Base-by-base conservation (phyloP, 2,113 vertebrate genomes). In the Scolopax mira region DNA sequence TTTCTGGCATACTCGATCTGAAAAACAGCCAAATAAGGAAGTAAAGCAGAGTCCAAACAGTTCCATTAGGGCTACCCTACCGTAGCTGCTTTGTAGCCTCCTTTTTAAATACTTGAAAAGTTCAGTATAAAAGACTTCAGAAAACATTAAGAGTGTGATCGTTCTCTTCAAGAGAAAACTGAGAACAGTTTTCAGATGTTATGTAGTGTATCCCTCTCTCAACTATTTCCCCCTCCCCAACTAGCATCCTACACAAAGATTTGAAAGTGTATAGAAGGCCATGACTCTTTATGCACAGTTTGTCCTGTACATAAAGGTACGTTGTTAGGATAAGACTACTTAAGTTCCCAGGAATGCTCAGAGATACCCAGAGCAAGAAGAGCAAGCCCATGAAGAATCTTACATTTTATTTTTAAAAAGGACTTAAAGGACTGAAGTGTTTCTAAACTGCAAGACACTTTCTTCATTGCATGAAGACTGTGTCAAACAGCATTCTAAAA, bases 1-100 rank as follows among this genome's bases (percentile, higher is more conserved):
- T 98, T 98, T 88, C 98, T 98, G 96, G 99, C 98, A 89, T 98
- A 98, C 84, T 99, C 98, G 82, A 99, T 99, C 99, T 99, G 82
- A 85, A 96, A 94, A 42, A 93, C 60, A 94, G 39, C n/a, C 90
- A 94, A 97, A 87, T 35, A 80, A 91, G 39, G 44, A 92, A 88
- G 33, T 80, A 65, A 90, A 95, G 49, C 23, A 75, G 31, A 88
- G 30, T 83, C 51, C n/a, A 72, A 72, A 81, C 22, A 86, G 24
- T 66, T 95, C 18, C 8, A 27, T 60, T 61, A 86, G 41, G 16
- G 24, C 18, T 55, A 83, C 30, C 16, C 57, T 74, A 67, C 19
- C 19, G 18, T 33, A 62, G 35, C 11, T 35, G 13, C 46, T 77
- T 42, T 11, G 4, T 73, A 90, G 58, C 2, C 10, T 30, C 13